Percentiles rank a stretch among this genome's conserved stretches.
These are phyloP conservation scores for Nemotelus nigrinus DNA, from an alignment of 2,888 invertebrate species.

Conservation along the genomic window DNA sequence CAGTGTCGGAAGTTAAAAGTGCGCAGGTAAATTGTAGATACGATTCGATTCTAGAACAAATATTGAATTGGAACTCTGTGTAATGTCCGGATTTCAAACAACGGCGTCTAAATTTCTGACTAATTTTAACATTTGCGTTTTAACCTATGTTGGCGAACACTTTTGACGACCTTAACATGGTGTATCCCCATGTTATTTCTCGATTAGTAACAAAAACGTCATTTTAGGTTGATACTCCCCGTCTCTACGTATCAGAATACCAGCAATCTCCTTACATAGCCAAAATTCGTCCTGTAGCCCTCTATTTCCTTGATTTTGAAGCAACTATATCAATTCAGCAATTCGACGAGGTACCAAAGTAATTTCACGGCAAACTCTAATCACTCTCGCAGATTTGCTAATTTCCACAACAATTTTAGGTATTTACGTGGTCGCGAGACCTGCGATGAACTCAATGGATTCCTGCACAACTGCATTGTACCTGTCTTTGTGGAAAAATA, in stretches of 20 bases:
- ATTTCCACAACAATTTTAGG: constrained; percentile 49
- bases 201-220: neutral
- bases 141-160: too few relatives aligned
- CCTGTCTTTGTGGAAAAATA: constrained; percentile 59
- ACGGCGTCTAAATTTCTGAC: too few relatives aligned
- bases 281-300: constrained; percentile 53
- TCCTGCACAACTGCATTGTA: constrained; percentile 54
- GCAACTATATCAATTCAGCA: constrained; percentile 52
- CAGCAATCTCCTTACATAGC: constrained; percentile 55
- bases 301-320: constrained; percentile 57
- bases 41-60: too few relatives aligned
- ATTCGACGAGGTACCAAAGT: constrained; percentile 57
- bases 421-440: constrained; percentile 58
- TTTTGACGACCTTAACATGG: neutral
- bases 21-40: neutral
- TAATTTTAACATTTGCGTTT: too few relatives aligned
- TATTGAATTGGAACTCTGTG: too few relatives aligned
- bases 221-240: constrained; percentile 50
- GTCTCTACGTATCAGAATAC: constrained; percentile 55
- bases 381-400: neutral
- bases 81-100: too few relatives aligned
- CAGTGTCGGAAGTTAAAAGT: neutral
- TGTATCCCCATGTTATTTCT: neutral
- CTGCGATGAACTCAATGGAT: constrained; percentile 55
- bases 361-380: constrained; percentile 33